These are phyloP conservation scores for Threskiornis aethiopicus DNA, from an alignment of 2,797 vertebrate genomes.

Conservation along the genomic window DNA sequence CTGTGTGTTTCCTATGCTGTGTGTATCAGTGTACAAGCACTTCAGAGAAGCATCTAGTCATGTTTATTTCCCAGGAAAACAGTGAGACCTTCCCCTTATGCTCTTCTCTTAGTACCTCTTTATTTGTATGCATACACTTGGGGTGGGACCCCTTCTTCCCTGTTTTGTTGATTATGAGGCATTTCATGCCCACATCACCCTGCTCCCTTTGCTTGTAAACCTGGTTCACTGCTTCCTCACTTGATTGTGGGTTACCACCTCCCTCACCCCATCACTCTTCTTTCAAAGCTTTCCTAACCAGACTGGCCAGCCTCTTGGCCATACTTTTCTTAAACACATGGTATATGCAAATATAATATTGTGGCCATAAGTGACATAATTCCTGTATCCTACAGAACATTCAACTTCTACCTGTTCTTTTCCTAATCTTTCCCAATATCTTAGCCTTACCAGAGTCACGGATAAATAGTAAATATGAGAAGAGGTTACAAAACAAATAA, in stretches of 20 bases:
- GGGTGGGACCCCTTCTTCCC: neutral
- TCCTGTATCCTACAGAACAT: neutral
- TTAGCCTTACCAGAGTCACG: neutral
- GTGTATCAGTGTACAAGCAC: neutral
- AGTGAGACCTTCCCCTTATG: neutral
- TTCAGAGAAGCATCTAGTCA: neutral
- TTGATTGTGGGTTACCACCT: neutral
- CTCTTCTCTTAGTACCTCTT: neutral
- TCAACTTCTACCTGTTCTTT: neutral
- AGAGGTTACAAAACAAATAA: neutral
- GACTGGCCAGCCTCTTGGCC: neutral
- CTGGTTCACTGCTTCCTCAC: neutral
- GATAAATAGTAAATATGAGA: neutral
- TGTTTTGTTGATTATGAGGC: neutral
- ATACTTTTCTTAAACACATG: neutral
- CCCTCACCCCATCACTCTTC: accelerated
- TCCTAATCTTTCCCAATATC: neutral
- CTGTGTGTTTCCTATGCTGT: neutral
- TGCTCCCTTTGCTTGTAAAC: neutral
- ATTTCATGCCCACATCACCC: neutral
- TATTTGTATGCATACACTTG: neutral
- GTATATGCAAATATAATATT: neutral
- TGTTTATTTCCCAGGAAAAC: neutral
- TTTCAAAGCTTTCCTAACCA: neutral
- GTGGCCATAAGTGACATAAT: neutral